Evolutionary conservation across 2,113 vertebrate species (phyloP).

Genomic region (Hydropotes inermis): DNA sequence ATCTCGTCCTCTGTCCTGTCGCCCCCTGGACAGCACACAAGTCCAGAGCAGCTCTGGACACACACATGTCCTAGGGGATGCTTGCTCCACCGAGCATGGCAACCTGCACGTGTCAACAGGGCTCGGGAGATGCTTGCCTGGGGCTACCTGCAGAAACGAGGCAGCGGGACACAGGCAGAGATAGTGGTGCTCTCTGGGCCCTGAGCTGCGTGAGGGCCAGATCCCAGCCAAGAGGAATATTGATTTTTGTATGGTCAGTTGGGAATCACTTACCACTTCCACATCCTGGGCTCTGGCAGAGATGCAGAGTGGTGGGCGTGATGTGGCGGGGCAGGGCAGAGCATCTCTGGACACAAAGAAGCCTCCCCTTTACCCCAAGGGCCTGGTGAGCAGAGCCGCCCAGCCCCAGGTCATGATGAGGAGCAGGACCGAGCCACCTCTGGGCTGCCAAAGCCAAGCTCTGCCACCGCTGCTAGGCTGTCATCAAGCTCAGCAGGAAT

Average conservation of each 20-base stretch:
- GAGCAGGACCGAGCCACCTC: background rate
- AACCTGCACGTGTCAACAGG: fast-evolving
- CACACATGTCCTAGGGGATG: fast-evolving
- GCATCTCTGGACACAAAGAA: background rate
- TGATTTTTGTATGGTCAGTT: fast-evolving
- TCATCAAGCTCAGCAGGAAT: fast-evolving
- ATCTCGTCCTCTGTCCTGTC: background rate
- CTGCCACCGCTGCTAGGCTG: background rate
- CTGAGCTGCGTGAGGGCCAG: fast-evolving
- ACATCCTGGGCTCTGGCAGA: fast-evolving
- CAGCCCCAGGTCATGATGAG: fast-evolving
- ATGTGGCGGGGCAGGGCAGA: fast-evolving
- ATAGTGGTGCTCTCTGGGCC: fast-evolving
- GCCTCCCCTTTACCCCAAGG: fast-evolving
- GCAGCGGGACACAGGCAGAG: background rate
- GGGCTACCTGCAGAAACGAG: background rate
- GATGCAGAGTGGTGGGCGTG: fast-evolving
- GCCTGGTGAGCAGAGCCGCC: no score
- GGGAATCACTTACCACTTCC: background rate
- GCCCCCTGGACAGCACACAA: background rate
- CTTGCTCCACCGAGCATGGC: fast-evolving
- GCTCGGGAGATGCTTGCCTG: fast-evolving
- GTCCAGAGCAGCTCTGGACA: background rate
- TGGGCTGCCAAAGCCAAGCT: background rate
- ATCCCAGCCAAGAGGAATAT: background rate